phyloP scores from a whole-genome alignment of 2,888 invertebrate genomes.

The Microplitis deprimator region DNA sequence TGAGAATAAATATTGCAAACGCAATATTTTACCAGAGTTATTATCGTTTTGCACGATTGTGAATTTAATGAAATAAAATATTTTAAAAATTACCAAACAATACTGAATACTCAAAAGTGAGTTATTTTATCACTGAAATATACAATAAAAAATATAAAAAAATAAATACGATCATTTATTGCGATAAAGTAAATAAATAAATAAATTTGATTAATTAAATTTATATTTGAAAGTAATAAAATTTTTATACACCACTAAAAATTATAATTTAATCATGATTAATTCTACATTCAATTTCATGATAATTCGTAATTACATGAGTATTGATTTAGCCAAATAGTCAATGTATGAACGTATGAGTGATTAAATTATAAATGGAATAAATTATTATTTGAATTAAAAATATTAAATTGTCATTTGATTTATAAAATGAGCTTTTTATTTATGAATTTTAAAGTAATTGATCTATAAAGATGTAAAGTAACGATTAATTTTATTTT shows the following conservation, averaged over 20 bases:
- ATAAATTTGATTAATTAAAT: neutral
- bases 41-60: conserved; percentile 13
- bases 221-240: neutral
- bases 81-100: neutral
- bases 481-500: neutral
- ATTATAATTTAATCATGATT: neutral
- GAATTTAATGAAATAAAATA: conserved; percentile 1
- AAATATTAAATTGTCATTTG: neutral
- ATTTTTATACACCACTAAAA: neutral
- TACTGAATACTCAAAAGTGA: neutral
- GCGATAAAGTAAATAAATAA: neutral
- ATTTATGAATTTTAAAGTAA: neutral
- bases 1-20: conserved; percentile 18
- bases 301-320: neutral
- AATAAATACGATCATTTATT: neutral
- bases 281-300: neutral
- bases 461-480: neutral
- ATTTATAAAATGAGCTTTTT: neutral
- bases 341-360: no score
- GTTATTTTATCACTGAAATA: neutral
- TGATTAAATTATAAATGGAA: no score
- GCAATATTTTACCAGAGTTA: conserved; percentile 21
- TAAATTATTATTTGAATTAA: neutral
- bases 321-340: neutral
- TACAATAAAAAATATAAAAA: neutral